Evolutionary conservation across 2,113 vertebrate species (phyloP).

Genomic region (Cairina moschata): DNA sequence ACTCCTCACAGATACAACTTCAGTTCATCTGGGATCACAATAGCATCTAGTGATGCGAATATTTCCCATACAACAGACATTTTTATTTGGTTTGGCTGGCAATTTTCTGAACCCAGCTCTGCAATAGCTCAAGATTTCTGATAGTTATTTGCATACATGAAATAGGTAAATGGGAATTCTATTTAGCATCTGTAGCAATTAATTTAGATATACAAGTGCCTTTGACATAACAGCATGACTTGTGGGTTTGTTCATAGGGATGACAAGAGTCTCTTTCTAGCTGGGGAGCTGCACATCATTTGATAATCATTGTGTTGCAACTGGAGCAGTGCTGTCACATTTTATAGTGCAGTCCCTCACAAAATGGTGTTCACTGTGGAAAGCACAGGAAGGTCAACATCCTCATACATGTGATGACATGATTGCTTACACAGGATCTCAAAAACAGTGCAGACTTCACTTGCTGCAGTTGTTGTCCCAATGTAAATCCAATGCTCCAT

Average conservation of each 20-base stretch:
- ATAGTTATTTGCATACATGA: not conserved
- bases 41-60: not conserved
- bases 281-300: not conserved
- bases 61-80: not conserved
- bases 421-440: not conserved
- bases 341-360: not conserved
- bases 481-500: not conserved
- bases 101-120: not conserved
- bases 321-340: not conserved
- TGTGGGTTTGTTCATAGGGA: not conserved
- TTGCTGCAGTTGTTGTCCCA: not conserved
- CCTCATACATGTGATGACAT: not conserved
- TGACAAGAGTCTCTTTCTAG: not conserved
- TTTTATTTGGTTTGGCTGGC: not conserved
- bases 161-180: fast-evolving
- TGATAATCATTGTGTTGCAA: not conserved
- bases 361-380: not conserved
- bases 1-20: not conserved
- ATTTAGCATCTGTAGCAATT: not conserved
- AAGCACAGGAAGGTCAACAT: not conserved
- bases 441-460: not conserved
- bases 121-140: not conserved
- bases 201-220: not conserved
- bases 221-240: not conserved
- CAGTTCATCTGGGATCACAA: not conserved